Evolutionary conservation across 2,113 vertebrate genomes (phyloP).

Genomic region (Triplophysa siluroides): DNA sequence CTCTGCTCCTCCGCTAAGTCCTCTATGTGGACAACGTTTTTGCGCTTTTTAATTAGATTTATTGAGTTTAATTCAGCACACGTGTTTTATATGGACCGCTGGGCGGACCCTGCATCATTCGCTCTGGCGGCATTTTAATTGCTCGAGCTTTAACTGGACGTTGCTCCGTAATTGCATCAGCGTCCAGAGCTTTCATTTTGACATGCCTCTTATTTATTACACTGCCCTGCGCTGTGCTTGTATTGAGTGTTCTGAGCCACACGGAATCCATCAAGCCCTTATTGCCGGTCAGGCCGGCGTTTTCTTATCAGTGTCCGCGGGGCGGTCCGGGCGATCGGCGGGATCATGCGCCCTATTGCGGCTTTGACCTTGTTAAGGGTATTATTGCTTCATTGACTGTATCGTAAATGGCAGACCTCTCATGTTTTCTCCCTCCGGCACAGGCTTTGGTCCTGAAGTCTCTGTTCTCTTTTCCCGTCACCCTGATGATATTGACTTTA

Average conservation of each 20-base stretch:
- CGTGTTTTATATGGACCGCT: slow-evolving; percentile 67
- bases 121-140: slow-evolving; percentile 75
- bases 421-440: slow-evolving; percentile 10
- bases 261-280: slow-evolving; percentile 50
- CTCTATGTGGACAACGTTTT: slow-evolving; percentile 61
- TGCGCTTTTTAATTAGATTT: slow-evolving; percentile 73
- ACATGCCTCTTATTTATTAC: slow-evolving; percentile 69
- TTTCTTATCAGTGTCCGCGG: slow-evolving; percentile 40
- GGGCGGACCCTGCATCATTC: slow-evolving; percentile 47
- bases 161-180: slow-evolving; percentile 78
- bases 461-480: slow-evolving; percentile 3
- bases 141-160: slow-evolving; percentile 76
- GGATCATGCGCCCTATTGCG: background rate
- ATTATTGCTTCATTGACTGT: slow-evolving; percentile 29
- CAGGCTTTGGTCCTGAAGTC: slow-evolving; percentile 8
- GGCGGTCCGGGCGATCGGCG: background rate
- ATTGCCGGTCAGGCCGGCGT: slow-evolving; percentile 42
- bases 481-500: slow-evolving; percentile 35
- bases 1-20: slow-evolving; percentile 5
- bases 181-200: slow-evolving; percentile 68
- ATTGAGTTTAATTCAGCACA: slow-evolving; percentile 71
- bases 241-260: slow-evolving; percentile 61
- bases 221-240: slow-evolving; percentile 58
- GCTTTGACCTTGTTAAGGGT: slow-evolving; percentile 37
- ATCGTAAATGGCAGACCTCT: slow-evolving; percentile 35